These are phyloP conservation scores for Nasonia vitripennis DNA, from an alignment of 1,140 invertebrate genomes.

Conservation along the genomic window DNA sequence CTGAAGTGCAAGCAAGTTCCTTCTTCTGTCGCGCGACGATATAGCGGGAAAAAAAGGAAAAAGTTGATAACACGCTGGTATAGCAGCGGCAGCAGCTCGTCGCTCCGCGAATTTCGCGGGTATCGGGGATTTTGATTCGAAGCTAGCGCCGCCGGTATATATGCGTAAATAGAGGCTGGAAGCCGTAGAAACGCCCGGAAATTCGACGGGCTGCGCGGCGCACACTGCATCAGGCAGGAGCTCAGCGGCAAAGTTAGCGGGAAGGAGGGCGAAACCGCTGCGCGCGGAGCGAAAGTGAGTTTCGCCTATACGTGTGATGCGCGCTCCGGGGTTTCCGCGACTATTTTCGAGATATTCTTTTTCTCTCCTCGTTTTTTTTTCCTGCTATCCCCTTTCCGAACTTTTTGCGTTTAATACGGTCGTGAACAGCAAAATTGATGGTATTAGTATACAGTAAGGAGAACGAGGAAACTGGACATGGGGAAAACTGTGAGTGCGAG, in stretches of 20 bases:
- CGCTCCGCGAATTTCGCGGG: conserved; percentile 33
- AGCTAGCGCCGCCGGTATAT: conserved; percentile 3
- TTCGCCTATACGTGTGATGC: not conserved
- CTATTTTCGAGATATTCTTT: not conserved
- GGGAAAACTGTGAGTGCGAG: too few species aligned
- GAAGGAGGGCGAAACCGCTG: not conserved
- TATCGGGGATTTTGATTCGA: conserved; percentile 49
- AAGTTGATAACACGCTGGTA: conserved; percentile 30
- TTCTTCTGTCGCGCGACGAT: not conserved
- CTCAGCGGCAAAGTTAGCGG: conserved; percentile 37
- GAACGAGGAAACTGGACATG: too few species aligned
- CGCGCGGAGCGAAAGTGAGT: conserved; percentile 9
- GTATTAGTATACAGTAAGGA: too few species aligned
- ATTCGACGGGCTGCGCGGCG: conserved; percentile 7
- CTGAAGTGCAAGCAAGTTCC: not conserved
- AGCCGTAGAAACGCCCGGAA: conserved; percentile 48
- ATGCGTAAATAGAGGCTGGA: conserved; percentile 49
- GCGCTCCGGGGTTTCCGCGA: not conserved
- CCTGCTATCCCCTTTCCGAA: not conserved
- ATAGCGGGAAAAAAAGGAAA: not conserved
- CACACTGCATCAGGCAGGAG: conserved; percentile 32
- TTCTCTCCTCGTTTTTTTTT: not conserved
- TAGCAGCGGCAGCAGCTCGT: not conserved
- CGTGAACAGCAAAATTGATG: too few species aligned
- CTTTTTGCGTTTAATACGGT: too few species aligned